Conservation (phyloP, 2,888 invertebrate species). For the Diarsia rubi region DNA sequence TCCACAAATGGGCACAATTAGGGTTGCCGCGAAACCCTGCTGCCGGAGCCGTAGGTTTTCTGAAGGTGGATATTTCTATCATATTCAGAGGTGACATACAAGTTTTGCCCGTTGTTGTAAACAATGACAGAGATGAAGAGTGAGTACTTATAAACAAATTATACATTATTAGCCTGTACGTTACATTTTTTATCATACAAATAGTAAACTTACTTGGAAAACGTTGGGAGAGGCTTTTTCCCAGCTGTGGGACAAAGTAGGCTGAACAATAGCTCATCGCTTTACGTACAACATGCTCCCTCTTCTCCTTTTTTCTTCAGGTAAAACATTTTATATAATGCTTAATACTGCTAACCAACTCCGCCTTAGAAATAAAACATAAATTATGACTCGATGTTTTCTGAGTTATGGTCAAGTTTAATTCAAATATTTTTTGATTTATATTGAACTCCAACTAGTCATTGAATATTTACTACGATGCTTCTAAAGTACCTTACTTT, state of each 20-base stretch:
- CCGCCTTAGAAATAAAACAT: neutral
- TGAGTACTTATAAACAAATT: constrained; percentile 64
- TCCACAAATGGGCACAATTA: constrained; percentile 96
- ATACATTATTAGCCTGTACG: neutral
- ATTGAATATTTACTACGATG: neutral
- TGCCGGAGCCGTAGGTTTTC: constrained; percentile 92
- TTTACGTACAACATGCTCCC: neutral
- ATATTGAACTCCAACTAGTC: too few species aligned
- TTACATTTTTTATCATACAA: neutral
- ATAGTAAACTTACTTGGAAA: too few species aligned
- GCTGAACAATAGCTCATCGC: too few species aligned
- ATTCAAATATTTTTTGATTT: neutral
- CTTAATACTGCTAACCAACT: neutral
- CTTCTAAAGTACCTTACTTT: too few species aligned
- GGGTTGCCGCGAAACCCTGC: constrained; percentile 92
- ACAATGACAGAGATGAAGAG: constrained; percentile 73
- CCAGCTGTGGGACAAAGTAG: too few species aligned
- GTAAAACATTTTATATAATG: neutral
- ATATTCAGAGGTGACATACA: constrained; percentile 93
- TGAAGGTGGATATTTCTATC: constrained; percentile 95
- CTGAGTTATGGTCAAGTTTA: neutral
- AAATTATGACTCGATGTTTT: neutral
- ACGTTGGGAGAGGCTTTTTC: too few species aligned
- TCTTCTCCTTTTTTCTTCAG: neutral
- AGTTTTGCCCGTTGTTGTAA: constrained; percentile 84